phyloP scores from a whole-genome alignment of 2,888 invertebrate species.

The Deilephila porcellus region DNA sequence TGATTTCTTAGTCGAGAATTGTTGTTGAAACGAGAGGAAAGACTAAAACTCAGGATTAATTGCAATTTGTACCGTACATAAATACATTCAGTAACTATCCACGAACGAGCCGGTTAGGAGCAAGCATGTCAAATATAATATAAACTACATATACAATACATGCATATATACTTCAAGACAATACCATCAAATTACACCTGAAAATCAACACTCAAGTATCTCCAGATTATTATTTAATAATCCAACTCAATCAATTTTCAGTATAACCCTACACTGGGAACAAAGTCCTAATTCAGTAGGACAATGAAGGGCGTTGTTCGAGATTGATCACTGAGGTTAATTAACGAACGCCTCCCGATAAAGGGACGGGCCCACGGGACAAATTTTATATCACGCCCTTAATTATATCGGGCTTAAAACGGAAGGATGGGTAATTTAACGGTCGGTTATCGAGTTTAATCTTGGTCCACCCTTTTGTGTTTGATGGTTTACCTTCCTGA shows the following conservation, averaged over 20 bases:
- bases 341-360: constrained; percentile 46
- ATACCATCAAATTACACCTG: no score
- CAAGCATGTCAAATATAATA: no score
- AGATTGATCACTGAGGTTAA: constrained; percentile 53
- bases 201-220: neutral
- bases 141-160: no score
- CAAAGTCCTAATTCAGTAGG: constrained; percentile 39
- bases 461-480: neutral
- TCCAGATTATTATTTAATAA: neutral
- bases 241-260: neutral
- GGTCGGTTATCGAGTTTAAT: constrained; percentile 4
- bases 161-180: no score
- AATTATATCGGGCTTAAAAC: constrained; percentile 6
- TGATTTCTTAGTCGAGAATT: no score
- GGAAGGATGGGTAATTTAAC: constrained; percentile 12
- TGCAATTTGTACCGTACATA: no score
- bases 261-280: constrained; percentile 35
- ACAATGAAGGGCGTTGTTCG: constrained; percentile 46
- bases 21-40: no score
- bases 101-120: no score
- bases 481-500: neutral
- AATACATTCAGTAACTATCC: no score
- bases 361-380: constrained; percentile 14
- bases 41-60: no score
- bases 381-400: constrained; percentile 13